A percentile compares a stretch with the other conserved stretches of the same genome.
phyloP scores from a whole-genome alignment of 1,140 invertebrate genomes.

The Papilio machaon region DNA sequence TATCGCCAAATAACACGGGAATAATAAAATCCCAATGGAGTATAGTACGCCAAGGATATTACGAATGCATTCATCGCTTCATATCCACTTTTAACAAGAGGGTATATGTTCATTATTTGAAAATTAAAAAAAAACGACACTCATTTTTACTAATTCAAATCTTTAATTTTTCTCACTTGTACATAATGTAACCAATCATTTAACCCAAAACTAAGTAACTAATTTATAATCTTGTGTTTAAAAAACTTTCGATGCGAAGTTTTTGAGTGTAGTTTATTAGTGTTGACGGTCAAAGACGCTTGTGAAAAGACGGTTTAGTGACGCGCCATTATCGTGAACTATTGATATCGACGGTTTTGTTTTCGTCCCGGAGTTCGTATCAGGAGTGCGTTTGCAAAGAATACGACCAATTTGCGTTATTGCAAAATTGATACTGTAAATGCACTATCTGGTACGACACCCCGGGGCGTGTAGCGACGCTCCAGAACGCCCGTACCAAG shows the following conservation, averaged over 20 bases:
- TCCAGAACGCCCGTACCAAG: constrained; percentile 61
- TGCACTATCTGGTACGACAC: constrained; percentile 99
- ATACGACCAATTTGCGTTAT: constrained; percentile 77
- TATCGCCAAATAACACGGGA: not conserved
- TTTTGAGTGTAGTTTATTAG: constrained; percentile 35
- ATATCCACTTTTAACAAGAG: not conserved
- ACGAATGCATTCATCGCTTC: not conserved
- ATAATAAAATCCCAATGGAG: no score
- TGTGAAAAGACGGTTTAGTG: constrained; percentile 73
- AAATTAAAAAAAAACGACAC: not conserved
- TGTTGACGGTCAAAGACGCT: constrained; percentile 68
- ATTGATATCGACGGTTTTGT: constrained; percentile 67
- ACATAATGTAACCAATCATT: not conserved
- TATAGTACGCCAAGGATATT: no score
- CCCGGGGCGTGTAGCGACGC: constrained; percentile 83
- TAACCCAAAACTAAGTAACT: not conserved
- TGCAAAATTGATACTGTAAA: constrained; percentile 94
- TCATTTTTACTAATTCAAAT: constrained; percentile 21
- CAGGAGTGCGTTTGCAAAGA: constrained; percentile 98
- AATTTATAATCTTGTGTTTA: not conserved
- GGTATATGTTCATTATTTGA: not conserved
- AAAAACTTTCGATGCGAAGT: not conserved
- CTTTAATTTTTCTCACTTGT: not conserved
- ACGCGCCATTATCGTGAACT: constrained; percentile 56
- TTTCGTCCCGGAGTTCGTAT: constrained; percentile 92